A percentile compares a stretch with the other conserved stretches of the same genome.
Evolutionary conservation across 2,113 vertebrate genomes (phyloP).

Genomic region (Castor canadensis): DNA sequence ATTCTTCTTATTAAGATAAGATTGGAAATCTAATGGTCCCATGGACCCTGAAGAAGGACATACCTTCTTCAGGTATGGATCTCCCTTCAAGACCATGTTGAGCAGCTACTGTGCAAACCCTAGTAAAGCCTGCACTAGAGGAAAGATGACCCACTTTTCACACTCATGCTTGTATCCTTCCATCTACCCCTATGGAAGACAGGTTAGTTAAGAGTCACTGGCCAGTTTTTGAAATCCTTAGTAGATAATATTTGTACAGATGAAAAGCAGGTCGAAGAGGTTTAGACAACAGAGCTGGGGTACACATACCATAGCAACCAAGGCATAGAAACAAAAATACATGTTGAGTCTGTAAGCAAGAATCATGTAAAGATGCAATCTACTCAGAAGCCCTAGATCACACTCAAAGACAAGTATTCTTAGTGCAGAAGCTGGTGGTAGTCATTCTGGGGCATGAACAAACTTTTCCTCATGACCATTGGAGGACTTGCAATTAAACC

Average conservation of each 20-base stretch:
- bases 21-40: too few relatives aligned
- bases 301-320: accelerated
- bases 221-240: neutral
- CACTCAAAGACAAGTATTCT: too few relatives aligned
- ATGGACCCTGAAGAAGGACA: neutral
- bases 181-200: neutral
- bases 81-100: neutral
- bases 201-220: neutral
- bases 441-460: neutral
- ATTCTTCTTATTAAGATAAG: neutral
- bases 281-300: neutral
- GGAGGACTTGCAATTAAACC: neutral
- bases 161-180: neutral
- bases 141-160: neutral
- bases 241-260: accelerated
- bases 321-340: neutral
- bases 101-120: accelerated
- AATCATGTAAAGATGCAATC: neutral
- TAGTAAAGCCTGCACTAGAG: too few relatives aligned
- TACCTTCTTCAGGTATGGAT: accelerated
- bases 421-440: too few relatives aligned
- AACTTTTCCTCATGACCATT: accelerated
- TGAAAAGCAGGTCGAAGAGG: neutral
- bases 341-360: too few relatives aligned
- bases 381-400: too few relatives aligned